Percentiles rank a stretch among this genome's conserved stretches.
Evolutionary conservation across 2,888 invertebrate species (phyloP).

Genomic region (Bellardia bayeri): DNA sequence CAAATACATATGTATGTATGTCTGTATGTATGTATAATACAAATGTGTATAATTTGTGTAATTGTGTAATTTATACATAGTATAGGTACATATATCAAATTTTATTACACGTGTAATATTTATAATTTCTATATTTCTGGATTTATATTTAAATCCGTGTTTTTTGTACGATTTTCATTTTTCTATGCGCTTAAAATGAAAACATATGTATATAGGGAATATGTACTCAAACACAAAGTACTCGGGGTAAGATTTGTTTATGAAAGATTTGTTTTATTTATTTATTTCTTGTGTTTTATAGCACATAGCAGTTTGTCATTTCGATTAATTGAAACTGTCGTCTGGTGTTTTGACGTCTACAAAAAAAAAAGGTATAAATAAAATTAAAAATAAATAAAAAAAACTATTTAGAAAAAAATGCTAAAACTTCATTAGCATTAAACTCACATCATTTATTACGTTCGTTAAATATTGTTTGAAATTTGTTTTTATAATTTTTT

Average conservation of each 20-base stretch:
- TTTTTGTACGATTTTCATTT: background rate
- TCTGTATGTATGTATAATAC: too few species aligned
- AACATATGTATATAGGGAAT: background rate
- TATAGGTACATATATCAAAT: background rate
- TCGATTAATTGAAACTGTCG: conserved; percentile 64
- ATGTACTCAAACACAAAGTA: background rate
- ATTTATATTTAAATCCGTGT: conserved; percentile 31
- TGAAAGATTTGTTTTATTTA: background rate
- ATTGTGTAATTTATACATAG: background rate
- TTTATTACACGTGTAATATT: conserved; percentile 32
- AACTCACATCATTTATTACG: conserved; percentile 58
- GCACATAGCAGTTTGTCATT: conserved; percentile 61
- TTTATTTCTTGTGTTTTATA: background rate
- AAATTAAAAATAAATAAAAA: conserved; percentile 39
- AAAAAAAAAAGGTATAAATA: conserved; percentile 27
- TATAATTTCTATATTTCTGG: conserved; percentile 28
- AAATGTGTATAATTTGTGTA: too few species aligned
- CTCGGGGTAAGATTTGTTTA: background rate
- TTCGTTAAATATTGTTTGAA: conserved; percentile 42
- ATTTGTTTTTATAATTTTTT: conserved; percentile 17
- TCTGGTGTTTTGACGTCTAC: conserved; percentile 57
- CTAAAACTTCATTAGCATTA: conserved; percentile 61
- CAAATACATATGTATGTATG: too few species aligned
- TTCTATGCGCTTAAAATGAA: background rate
- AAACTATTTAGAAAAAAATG: conserved; percentile 5